Base-by-base conservation (phyloP, 2,888 invertebrate species). In the Acanthococcus lagerstroemiae region DNA sequence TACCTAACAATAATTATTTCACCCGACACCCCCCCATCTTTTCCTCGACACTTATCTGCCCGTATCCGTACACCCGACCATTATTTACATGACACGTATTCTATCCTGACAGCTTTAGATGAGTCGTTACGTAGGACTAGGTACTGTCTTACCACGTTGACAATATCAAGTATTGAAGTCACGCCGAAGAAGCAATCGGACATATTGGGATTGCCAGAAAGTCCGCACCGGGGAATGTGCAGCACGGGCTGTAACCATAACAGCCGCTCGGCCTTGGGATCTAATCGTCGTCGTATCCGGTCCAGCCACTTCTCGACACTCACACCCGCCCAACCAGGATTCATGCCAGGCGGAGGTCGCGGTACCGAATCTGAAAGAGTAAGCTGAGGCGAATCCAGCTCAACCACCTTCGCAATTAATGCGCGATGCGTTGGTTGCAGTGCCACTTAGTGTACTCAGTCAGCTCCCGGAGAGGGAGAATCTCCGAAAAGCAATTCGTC, bases 151-250 rank as follows among this genome's bases (percentile, higher is more conserved):
- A n/a, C n/a, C n/a, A n/a, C n/a, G n/a, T n/a, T n/a, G n/a, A n/a
- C n/a, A n/a, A n/a, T n/a, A n/a, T n/a, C n/a, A n/a, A n/a, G n/a
- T n/a, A n/a, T n/a, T n/a, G n/a, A 81, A 63, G 84, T 78, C 12
- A 82, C 82, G 70, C 82, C 37, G 37, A n/a, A 37, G 37, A 37
- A n/a, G 37, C n/a, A 37, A 37, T n/a, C 2, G 37, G 12, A 3
- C 2, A 3, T 37, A 37, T n/a, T 37, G 1, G 37, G 37, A 2
- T 3, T 37, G 37, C n/a, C 37, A 37, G n/a, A 37, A 3, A 37
- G 12, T 37, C 12, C 12, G 37, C 12, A 37, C 37, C 37, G 37
- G 37, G 12, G 37, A 37, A 37, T 37, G 1, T n/a, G 12, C 37
- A 9, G 37, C 37, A 9, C 37, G 37, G n/a, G 37, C 37, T 2